phyloP scores from a whole-genome alignment of 2,888 invertebrate species.

The Lasioglossum calceatum region DNA sequence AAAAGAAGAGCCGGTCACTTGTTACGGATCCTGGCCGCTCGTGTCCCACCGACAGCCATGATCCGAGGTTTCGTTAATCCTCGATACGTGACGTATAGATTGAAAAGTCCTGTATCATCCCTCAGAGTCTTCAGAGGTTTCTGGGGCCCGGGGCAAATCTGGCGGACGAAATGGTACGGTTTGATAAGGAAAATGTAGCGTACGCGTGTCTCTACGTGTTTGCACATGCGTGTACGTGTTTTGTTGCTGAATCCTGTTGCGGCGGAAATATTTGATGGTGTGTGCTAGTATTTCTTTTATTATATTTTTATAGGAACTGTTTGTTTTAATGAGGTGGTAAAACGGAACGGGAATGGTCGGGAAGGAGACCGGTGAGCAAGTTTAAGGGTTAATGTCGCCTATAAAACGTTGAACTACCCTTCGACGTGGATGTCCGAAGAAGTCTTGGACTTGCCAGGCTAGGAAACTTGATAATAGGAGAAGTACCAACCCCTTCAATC shows the following conservation, averaged over 20 bases:
- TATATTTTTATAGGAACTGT: neutral
- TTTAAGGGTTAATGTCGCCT: neutral
- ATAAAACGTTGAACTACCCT: neutral
- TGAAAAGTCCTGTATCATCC: neutral
- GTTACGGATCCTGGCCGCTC: conserved; percentile 29
- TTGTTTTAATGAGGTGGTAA: neutral
- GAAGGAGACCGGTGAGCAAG: neutral
- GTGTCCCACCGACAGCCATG: neutral
- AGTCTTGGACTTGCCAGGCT: neutral
- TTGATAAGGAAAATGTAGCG: neutral
- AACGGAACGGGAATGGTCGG: neutral
- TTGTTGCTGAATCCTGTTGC: neutral
- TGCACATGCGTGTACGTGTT: neutral
- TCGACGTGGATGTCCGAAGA: neutral
- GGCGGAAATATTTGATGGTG: neutral
- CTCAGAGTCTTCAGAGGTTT: neutral
- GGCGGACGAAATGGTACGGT: neutral
- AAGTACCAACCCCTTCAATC: neutral
- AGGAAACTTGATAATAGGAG: neutral
- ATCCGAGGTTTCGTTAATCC: conserved; percentile 22
- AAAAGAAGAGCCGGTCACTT: conserved; percentile 32
- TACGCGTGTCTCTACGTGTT: neutral
- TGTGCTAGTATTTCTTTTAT: neutral
- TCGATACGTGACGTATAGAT: neutral
- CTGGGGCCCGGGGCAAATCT: neutral